Evolutionary conservation across 2,113 vertebrate species (phyloP).

Genomic region (Nestor notabilis): DNA sequence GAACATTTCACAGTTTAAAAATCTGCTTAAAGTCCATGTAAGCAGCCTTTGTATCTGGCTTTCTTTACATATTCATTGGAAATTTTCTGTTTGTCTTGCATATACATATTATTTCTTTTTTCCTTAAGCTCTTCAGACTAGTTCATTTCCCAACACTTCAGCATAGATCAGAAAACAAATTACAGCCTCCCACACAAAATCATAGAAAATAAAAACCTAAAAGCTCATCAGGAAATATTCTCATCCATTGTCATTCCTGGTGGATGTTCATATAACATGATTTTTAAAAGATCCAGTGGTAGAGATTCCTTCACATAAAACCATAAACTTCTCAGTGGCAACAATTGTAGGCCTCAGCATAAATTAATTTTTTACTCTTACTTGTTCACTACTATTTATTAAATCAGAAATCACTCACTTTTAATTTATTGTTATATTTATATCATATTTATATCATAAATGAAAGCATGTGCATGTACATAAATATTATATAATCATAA

Average conservation of each 20-base stretch:
- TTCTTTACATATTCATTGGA: not conserved
- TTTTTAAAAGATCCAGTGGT: not conserved
- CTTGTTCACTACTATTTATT: not conserved
- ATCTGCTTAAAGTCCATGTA: not conserved
- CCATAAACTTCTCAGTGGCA: not conserved
- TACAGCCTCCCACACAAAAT: not conserved
- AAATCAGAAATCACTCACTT: not conserved
- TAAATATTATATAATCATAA: not conserved
- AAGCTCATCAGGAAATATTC: not conserved
- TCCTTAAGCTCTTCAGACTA: not conserved
- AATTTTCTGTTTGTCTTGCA: not conserved
- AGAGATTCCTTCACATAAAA: not conserved
- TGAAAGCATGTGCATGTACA: not conserved
- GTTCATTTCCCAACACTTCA: not conserved
- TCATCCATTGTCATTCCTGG: not conserved
- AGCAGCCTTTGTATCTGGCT: not conserved
- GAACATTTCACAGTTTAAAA: not conserved
- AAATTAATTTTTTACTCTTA: not conserved
- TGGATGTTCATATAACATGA: not conserved
- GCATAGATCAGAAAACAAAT: not conserved
- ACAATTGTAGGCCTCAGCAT: not conserved
- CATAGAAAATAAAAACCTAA: not conserved
- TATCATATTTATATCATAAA: not conserved
- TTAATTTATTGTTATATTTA: not conserved
- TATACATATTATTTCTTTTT: not conserved